phyloP scores from a whole-genome alignment of 2,113 vertebrate species.

The Sarotherodon lohbergeri region DNA sequence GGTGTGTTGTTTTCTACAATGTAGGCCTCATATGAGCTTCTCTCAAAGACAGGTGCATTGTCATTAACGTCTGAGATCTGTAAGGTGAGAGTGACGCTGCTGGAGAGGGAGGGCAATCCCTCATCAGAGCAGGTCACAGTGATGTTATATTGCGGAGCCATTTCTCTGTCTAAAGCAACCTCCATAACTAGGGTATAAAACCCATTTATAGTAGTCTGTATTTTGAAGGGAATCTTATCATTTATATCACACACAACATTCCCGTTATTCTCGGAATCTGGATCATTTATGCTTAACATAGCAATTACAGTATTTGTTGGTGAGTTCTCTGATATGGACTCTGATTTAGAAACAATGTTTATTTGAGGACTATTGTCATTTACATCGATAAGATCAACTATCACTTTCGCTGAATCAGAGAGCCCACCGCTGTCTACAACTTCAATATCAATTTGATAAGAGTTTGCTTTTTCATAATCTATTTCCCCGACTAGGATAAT shows the following conservation, averaged over 20 bases:
- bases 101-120: slow-evolving; percentile 59
- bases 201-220: slow-evolving; percentile 54
- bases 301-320: slow-evolving; percentile 30
- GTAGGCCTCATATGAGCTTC: slow-evolving; percentile 47
- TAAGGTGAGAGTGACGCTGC: slow-evolving; percentile 51
- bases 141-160: slow-evolving; percentile 10
- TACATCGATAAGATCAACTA: slow-evolving; percentile 68
- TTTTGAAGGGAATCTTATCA: slow-evolving; percentile 31
- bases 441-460: slow-evolving; percentile 61
- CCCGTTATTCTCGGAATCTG: slow-evolving; percentile 58
- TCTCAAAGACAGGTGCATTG: slow-evolving; percentile 64
- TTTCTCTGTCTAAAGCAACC: slow-evolving; percentile 43
- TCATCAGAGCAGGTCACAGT: slow-evolving; percentile 46
- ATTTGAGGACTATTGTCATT: slow-evolving; percentile 74
- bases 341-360: slow-evolving; percentile 45
- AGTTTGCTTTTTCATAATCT: slow-evolving; percentile 69
- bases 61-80: slow-evolving; percentile 69
- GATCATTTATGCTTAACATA: slow-evolving; percentile 50
- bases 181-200: slow-evolving; percentile 63
- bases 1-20: slow-evolving; percentile 66
- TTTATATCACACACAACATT: slow-evolving; percentile 28
- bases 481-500: slow-evolving; percentile 50
- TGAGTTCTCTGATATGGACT: slow-evolving; percentile 42
- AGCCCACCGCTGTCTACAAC: slow-evolving; percentile 68
- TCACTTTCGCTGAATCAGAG: slow-evolving; percentile 50